Evolutionary conservation across 2,888 invertebrate species (phyloP).

Genomic region (Disparrhopalites patrizii): DNA sequence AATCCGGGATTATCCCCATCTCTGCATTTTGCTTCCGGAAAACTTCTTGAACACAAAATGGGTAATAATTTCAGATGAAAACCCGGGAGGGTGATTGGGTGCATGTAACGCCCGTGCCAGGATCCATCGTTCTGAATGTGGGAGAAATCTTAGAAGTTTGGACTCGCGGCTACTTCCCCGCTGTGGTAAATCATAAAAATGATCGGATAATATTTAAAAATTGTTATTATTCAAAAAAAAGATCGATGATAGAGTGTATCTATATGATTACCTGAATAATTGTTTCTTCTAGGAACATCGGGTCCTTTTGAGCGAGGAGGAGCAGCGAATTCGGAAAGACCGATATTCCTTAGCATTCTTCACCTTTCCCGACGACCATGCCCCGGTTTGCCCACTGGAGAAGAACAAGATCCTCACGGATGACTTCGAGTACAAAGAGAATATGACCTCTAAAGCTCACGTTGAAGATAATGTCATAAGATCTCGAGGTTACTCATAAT

Average conservation of each 20-base stretch:
- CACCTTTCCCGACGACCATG: not conserved
- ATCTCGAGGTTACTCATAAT: no score
- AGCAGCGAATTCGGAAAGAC: not conserved
- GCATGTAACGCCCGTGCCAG: not conserved
- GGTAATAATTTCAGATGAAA: not conserved
- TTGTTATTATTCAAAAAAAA: no score
- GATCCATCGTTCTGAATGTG: not conserved
- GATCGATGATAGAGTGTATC: no score
- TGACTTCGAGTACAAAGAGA: not conserved
- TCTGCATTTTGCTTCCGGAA: no score
- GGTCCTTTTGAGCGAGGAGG: not conserved
- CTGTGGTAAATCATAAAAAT: not conserved
- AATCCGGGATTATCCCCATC: no score
- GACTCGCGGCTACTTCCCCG: not conserved
- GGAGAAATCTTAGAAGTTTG: conserved; percentile 1
- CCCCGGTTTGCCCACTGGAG: not conserved
- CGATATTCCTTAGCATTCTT: not conserved
- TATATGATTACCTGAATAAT: no score
- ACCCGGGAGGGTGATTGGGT: not conserved
- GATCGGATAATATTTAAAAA: not conserved
- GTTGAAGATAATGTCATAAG: no score
- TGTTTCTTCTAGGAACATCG: not conserved
- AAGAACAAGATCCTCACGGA: not conserved
- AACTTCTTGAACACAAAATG: no score
- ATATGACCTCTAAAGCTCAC: no score